Evolutionary conservation across 2,888 invertebrate genomes (phyloP).

Genomic region (Halocaridina rubra): DNA sequence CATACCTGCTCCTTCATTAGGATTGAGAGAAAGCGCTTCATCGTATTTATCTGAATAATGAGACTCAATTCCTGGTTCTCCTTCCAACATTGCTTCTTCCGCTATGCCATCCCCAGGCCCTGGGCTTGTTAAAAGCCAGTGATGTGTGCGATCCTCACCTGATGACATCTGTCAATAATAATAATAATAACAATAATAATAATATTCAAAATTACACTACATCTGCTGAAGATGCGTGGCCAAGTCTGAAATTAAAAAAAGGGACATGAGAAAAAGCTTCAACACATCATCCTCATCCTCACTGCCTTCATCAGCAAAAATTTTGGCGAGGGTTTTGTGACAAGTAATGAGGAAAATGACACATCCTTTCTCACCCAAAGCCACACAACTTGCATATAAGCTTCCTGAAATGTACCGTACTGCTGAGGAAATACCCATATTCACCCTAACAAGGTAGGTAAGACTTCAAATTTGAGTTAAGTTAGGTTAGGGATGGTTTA

Average conservation of each 20-base stretch:
- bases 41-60: not conserved
- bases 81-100: constrained; percentile 25
- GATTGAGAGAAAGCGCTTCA: constrained; percentile 19
- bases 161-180: constrained; percentile 47
- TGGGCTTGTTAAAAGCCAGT: constrained; percentile 54
- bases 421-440: too few species aligned
- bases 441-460: too few species aligned
- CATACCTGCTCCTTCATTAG: constrained; percentile 23
- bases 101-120: constrained; percentile 41
- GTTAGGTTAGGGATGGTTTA: too few species aligned
- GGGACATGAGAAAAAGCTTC: not conserved
- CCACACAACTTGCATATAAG: too few species aligned
- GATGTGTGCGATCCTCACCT: constrained; percentile 53
- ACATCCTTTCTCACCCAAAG: too few species aligned
- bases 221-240: not conserved
- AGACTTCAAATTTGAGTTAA: too few species aligned
- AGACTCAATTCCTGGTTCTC: not conserved
- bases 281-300: not conserved
- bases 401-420: too few species aligned
- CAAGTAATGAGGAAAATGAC: not conserved
- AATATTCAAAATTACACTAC: not conserved
- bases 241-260: not conserved
- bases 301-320: not conserved
- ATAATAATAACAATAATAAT: not conserved
- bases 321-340: not conserved